Base-by-base conservation (phyloP, 2,888 invertebrate species). In the Habrosyne pyritoides region DNA sequence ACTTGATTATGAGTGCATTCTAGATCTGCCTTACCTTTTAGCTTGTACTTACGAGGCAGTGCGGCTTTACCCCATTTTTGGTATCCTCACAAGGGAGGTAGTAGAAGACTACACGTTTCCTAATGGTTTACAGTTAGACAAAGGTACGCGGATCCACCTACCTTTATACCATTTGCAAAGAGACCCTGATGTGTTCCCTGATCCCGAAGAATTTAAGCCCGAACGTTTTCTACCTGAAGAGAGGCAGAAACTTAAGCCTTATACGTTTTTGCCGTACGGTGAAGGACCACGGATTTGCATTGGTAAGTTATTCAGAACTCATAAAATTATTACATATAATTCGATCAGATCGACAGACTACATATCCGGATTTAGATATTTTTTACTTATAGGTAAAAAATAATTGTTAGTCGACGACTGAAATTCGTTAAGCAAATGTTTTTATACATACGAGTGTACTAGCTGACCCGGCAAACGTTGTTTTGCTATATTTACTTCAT, bases 221-320 rank as follows among this genome's bases (percentile, higher is more conserved):
- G 79, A 83, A 59, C 65, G 84, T 18, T 82, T 83, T 54, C 53
- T 79, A 1, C 72, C 68, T 0, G 74, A 73, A 0, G 67, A 69
- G n/a, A 77, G 69, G 56, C 53, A 58, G 12, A 64, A 73, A 3
- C 67, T 80, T 2, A 72, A 64, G n/a, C 77, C 73, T 0, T 82
- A 64, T 54, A 73, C 75, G 0, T 81, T 74, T 42, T 52, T 79
- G 4, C 81, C 81, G 0, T 83, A 83, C 55, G 82, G 82, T 10
- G 78, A 75, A 53, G 81, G 82, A 6, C 77, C 74, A 0, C 68
- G 83, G 52, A 59, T 64, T 55, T 83, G 83, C 47, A 71, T 84
- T 8, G 84, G 84, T 83, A 66, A 64, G 64, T 21, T 21, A 21
- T 36, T 18, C 12, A 33, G n/a, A n/a, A n/a, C n/a, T n/a, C n/a